Evolutionary conservation across 1,140 invertebrate genomes (phyloP).

Genomic region (Anoplophora glabripennis): DNA sequence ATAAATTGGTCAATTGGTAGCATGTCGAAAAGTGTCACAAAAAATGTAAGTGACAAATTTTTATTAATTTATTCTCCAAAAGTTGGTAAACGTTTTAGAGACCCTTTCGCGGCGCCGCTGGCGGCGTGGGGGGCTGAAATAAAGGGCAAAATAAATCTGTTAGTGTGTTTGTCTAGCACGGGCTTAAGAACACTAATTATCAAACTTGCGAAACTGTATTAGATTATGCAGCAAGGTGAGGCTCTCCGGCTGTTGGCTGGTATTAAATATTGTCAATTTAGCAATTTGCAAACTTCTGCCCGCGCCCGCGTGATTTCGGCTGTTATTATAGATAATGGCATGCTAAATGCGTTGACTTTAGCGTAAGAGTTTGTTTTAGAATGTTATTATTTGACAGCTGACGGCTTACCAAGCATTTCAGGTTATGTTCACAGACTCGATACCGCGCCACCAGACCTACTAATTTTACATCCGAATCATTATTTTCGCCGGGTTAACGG

Average conservation of each 20-base stretch:
- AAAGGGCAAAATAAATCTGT: slow-evolving; percentile 27
- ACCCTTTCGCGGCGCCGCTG: slow-evolving; percentile 1
- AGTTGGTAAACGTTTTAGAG: too few relatives aligned
- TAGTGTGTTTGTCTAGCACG: slow-evolving; percentile 34
- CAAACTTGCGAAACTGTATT: slow-evolving; percentile 40
- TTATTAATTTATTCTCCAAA: too few relatives aligned
- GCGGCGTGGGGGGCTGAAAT: slow-evolving; percentile 8
- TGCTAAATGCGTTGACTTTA: slow-evolving; percentile 46
- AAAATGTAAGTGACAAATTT: too few relatives aligned
- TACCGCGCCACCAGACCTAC: too few relatives aligned
- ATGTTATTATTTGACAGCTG: slow-evolving; percentile 42
- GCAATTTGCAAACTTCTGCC: slow-evolving; percentile 40
- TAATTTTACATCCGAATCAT: too few relatives aligned
- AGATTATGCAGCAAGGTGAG: slow-evolving; percentile 43
- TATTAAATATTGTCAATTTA: slow-evolving; percentile 46
- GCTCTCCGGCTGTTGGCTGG: slow-evolving; percentile 15
- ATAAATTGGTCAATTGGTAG: too few relatives aligned
- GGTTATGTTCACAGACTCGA: slow-evolving; percentile 16
- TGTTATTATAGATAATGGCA: slow-evolving; percentile 47
- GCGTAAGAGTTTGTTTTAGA: slow-evolving; percentile 38
- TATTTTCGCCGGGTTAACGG: too few relatives aligned
- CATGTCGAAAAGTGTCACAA: too few relatives aligned
- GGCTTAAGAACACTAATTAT: slow-evolving; percentile 40
- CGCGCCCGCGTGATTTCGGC: slow-evolving; percentile 31
- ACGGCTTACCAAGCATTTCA: slow-evolving; percentile 33